These are phyloP conservation scores for Molossus molossus DNA, from an alignment of 2,797 vertebrate species.

Conservation along the genomic window DNA sequence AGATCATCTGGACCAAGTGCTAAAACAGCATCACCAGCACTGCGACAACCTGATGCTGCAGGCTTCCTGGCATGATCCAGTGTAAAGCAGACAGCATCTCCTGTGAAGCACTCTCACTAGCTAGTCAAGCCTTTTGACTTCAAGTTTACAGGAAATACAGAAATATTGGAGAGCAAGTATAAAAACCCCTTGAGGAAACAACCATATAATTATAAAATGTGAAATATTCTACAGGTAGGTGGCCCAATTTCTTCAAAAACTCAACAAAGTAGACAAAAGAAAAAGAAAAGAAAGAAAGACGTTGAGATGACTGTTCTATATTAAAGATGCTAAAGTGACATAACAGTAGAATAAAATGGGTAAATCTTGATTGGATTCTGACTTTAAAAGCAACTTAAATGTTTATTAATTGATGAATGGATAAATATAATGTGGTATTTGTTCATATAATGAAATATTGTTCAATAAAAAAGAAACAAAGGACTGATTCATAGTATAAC, in stretches of 20 bases:
- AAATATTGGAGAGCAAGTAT: not conserved
- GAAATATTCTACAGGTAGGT: not conserved
- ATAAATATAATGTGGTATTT: not conserved
- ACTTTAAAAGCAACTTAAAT: conserved; percentile 11
- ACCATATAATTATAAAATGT: not conserved
- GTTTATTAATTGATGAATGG: not conserved
- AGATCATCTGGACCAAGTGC: not conserved
- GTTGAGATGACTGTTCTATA: not conserved
- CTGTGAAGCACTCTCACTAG: not conserved
- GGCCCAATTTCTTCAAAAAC: not conserved
- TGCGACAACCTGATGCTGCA: not conserved
- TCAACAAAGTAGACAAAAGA: not conserved
- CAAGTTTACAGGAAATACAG: not conserved
- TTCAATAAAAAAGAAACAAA: conserved; percentile 17
- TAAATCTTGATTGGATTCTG: not conserved
- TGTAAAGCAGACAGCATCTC: not conserved
- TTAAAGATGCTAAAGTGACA: not conserved
- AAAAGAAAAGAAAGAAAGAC: not conserved
- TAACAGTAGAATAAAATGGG: not conserved
- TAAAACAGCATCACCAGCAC: not conserved
- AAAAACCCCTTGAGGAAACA: not conserved
- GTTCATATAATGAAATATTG: not conserved
- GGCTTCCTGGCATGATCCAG: not conserved
- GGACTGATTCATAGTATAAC: not conserved
- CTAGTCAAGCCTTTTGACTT: not conserved